A percentile compares a stretch with the other conserved stretches of the same genome.
These are phyloP conservation scores for Alligator sinensis DNA, from an alignment of 2,113 vertebrate genomes.

Conservation along the genomic window DNA sequence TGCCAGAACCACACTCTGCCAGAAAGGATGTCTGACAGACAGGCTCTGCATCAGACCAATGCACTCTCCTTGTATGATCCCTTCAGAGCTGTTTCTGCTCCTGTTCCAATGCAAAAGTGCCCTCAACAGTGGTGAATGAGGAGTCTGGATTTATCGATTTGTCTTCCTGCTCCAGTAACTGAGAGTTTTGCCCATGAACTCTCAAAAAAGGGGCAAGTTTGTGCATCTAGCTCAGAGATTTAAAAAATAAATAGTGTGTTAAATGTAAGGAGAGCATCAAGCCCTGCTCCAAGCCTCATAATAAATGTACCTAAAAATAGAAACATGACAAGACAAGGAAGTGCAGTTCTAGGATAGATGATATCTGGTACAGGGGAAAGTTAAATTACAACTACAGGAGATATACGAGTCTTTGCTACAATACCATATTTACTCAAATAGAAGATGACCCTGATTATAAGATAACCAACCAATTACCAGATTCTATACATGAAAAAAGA, in stretches of 20 bases:
- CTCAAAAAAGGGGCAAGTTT: rapidly evolving
- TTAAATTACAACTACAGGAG: not conserved
- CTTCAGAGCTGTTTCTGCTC: rapidly evolving
- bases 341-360: not conserved
- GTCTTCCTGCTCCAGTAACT: not conserved
- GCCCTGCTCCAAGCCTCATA: not conserved
- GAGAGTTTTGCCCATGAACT: not conserved
- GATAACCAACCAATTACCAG: too few species aligned
- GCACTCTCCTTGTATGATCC: not conserved
- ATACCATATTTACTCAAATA: not conserved
- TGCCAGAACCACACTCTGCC: not conserved
- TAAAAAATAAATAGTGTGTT: not conserved
- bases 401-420: not conserved
- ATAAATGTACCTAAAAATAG: conserved; percentile 34
- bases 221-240: not conserved
- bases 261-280: not conserved
- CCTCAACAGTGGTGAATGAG: rapidly evolving
- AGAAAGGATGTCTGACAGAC: rapidly evolving
- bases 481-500: too few species aligned
- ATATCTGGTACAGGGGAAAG: not conserved
- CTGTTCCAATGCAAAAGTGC: not conserved
- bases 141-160: not conserved
- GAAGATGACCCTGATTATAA: too few species aligned
- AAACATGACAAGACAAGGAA: not conserved
- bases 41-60: rapidly evolving